Base-by-base conservation (phyloP, 2,113 vertebrate genomes). In the Coregonus clupeaformis region DNA sequence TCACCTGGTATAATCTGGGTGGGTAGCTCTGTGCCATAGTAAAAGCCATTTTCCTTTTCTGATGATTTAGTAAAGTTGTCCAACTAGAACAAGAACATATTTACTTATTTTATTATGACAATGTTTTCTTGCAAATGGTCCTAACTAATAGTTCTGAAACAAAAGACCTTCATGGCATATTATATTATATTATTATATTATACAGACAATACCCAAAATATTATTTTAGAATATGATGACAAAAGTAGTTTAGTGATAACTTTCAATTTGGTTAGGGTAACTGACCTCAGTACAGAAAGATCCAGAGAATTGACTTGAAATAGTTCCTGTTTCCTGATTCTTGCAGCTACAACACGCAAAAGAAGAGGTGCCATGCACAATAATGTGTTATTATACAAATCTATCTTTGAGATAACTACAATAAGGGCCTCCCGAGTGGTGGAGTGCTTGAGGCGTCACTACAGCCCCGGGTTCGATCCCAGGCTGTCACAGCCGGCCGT, bases 251-350 rank as follows among this genome's bases (percentile, higher is more conserved):
- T 4, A 52, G 14, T 52, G 47, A 52, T 52, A 1, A 52, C 47
- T 16, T 52, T 52, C 3, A 1, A 52, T 52, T 16, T 52, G 49
- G 47, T 71, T 66, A 49, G 42, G 5, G 57, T 49, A 42, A 2
- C 25, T 83, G 74, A 94, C 93, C 88, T 93, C 90, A 25, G 76
- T 72, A 75, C 91, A 94, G 77, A 93, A 85, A 14, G 88, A 78
- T 25, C 79, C 90, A 1, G 92, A 86, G 2, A 91, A 32, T 11
- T 67, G 82, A 64, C 74, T 83, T 59, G 78, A 55, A 16, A 88
- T 27, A 6, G 73, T 74, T 16, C 75, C 77, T 70, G 75, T 81
- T 52, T 89, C 75, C 6, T 86, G 78, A 73, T 85, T 85, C 29
- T 87, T 89, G 68, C 90, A 87, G 70, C 72, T 73, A 74, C 91